A percentile compares a stretch with the other conserved stretches of the same genome.
Evolutionary conservation across 2,113 vertebrate species (phyloP).

Genomic region (Amazona guildingii): DNA sequence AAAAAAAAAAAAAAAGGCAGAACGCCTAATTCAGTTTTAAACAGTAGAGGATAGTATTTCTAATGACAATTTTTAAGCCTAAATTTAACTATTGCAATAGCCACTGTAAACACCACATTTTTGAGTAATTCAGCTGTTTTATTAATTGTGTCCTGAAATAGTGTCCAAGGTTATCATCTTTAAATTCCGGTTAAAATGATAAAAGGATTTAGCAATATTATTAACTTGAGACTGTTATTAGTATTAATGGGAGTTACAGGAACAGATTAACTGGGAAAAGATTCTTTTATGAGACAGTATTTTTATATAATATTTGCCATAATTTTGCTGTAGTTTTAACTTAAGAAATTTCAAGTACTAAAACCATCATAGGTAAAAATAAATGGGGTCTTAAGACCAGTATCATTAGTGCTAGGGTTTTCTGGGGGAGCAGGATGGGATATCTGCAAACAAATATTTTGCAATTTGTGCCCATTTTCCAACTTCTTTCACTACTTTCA

Average conservation of each 20-base stretch:
- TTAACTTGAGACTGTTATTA: neutral
- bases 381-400: neutral
- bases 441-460: neutral
- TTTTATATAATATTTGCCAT: neutral
- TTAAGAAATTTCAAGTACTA: neutral
- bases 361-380: neutral
- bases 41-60: neutral
- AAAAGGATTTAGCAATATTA: neutral
- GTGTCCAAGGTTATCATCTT: neutral
- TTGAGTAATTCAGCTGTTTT: neutral
- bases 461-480: neutral
- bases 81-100: neutral
- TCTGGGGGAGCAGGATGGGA: fast-evolving
- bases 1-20: neutral
- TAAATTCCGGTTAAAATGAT: neutral
- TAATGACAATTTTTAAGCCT: neutral
- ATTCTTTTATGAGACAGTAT: neutral
- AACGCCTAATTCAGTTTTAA: neutral
- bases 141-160: neutral
- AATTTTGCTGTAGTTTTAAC: neutral
- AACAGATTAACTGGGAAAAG: neutral
- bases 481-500: neutral
- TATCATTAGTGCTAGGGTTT: neutral
- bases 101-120: neutral
- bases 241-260: neutral